Base-by-base conservation (phyloP, 1,140 invertebrate species). In the Adelges cooleyi region DNA sequence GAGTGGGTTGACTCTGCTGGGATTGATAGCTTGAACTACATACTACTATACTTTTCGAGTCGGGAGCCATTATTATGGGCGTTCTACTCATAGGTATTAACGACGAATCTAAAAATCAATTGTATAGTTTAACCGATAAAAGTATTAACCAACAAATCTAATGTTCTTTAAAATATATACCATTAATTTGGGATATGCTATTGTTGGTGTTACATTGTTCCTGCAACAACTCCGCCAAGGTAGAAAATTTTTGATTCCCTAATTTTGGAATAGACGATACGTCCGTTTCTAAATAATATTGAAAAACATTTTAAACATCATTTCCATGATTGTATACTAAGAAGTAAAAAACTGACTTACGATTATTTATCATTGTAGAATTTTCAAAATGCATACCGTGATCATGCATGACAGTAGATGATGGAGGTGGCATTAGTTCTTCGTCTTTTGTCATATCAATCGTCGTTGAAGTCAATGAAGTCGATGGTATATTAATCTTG, bases 401-500 rank as follows among this genome's bases (percentile, higher is more conserved):
- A 23, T 62, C 56, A 15, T 62, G 56, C 9, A 17, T 48, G 2
- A 18, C 0, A 17, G 23, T 13, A 46, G n/a, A 3, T 22, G 56
- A 62, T 11, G 56, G 56, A n/a, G 56, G 56, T 20, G 56, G 56
- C 56, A 62, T 62, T 9, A 62, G 56, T 48, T 62, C 56, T 62
- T 62, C 56, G 46, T 62, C 56, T 62, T 62, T 62, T 8, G 15
- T 5, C 1, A 17, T n/a, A 17, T 46, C 5, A 15, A 20, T 27
- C n/a, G 13, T 29, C 2, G 36, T 38, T 11, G 6, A 18, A 13
- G 42, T 25, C 5, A 44, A 44, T 22, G 53, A 46, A 18, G 54
- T 33, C 29, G 11, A 33, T 3, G 56, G 18, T 29, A 46, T 33
- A 11, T 62, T 62, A 15, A 48, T 36, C 6, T 62, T 62, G 3